These are phyloP conservation scores for Auanema sp. DNA, from an alignment of 2,888 invertebrate genomes.

Conservation along the genomic window DNA sequence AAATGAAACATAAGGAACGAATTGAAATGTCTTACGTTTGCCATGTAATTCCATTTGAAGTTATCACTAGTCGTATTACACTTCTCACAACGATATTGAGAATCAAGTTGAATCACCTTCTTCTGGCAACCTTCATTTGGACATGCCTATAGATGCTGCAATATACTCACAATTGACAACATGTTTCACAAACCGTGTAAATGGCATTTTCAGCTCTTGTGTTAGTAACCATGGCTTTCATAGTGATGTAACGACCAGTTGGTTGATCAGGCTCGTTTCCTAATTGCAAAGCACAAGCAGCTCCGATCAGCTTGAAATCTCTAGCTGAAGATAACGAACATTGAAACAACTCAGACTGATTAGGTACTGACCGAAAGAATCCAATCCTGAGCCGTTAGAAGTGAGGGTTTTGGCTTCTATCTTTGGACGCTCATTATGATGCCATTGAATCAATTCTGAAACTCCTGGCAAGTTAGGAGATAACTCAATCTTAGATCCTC, in stretches of 20 bases:
- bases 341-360: too few species aligned
- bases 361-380: too few species aligned
- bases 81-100: constrained; percentile 92
- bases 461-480: constrained; percentile 89
- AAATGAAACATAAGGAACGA: constrained; percentile 65
- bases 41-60: constrained; percentile 71
- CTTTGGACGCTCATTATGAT: constrained; percentile 71
- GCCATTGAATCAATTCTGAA: constrained; percentile 86
- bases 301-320: constrained; percentile 44
- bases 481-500: constrained; percentile 71
- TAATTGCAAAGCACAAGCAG: constrained; percentile 29
- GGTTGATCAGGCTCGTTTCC: constrained; percentile 64
- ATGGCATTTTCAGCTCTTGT: constrained; percentile 81
- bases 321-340: constrained; percentile 14
- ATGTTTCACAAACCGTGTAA: constrained; percentile 72
- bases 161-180: constrained; percentile 1
- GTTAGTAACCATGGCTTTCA: constrained; percentile 79
- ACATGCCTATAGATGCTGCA: constrained; percentile 73
- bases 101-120: constrained; percentile 79
- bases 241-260: constrained; percentile 75
- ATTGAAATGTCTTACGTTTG: constrained; percentile 21
- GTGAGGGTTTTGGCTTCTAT: constrained; percentile 33
- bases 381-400: neutral
- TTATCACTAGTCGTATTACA: constrained; percentile 82
- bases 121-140: constrained; percentile 88